Evolutionary conservation across 2,113 vertebrate species (phyloP).

Genomic region (Morone saxatilis): DNA sequence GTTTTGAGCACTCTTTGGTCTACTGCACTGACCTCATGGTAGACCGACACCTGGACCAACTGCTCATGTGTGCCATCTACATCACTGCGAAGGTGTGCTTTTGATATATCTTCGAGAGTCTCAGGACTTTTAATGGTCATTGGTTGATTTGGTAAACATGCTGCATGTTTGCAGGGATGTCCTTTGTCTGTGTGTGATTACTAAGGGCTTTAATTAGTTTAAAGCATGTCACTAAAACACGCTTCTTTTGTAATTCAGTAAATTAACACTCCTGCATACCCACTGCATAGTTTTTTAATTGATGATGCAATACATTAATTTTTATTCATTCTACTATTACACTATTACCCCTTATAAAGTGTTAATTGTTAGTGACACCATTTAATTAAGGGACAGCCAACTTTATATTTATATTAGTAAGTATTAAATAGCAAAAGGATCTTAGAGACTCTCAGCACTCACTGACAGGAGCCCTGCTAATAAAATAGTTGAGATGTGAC

Average conservation of each 20-base stretch:
- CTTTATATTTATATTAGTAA: background rate
- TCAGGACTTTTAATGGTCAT: no score
- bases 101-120: background rate
- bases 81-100: conserved; percentile 48
- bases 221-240: background rate
- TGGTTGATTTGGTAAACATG: no score
- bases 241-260: background rate
- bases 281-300: background rate
- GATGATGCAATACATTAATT: background rate
- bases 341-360: background rate
- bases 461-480: background rate
- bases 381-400: background rate
- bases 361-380: background rate
- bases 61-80: conserved; percentile 84
- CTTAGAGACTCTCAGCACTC: background rate
- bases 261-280: background rate
- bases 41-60: conserved; percentile 90
- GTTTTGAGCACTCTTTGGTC: conserved; percentile 92
- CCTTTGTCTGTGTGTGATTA: no score
- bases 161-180: no score
- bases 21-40: conserved; percentile 89
- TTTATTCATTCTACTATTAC: background rate
- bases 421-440: background rate
- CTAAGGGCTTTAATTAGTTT: no score
- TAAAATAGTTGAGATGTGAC: background rate